Conservation (phyloP, 2,113 vertebrate species). For the Gila orcuttii region DNA sequence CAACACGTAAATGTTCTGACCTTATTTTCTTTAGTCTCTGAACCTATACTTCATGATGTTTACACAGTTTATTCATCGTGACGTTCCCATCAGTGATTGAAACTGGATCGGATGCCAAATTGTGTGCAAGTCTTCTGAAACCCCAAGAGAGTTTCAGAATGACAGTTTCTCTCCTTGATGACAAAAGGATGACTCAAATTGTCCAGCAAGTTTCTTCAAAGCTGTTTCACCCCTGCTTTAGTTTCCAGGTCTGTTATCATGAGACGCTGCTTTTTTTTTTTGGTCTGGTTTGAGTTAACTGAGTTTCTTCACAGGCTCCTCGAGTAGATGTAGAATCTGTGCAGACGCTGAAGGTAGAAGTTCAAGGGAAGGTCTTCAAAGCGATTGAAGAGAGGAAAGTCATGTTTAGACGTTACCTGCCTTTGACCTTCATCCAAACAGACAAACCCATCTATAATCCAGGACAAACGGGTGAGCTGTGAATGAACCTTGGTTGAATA, state of each 20-base stretch:
- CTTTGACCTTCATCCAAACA: constrained; percentile 66
- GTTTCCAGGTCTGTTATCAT: constrained; percentile 70
- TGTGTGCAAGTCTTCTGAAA: constrained; percentile 67
- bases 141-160: constrained; percentile 65
- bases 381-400: constrained; percentile 67
- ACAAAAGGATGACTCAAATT: not conserved
- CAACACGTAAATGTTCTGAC: too few relatives aligned
- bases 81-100: constrained; percentile 69
- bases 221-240: constrained; percentile 59
- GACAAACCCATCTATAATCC: constrained; percentile 75
- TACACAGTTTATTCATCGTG: constrained; percentile 60
- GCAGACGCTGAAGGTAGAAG: constrained; percentile 58
- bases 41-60: not conserved
- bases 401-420: constrained; percentile 52
- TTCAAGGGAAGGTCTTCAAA: constrained; percentile 61
- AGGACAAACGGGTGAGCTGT: constrained; percentile 70
- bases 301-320: constrained; percentile 61
- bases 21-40: too few relatives aligned
- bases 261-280: too few relatives aligned
- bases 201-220: constrained; percentile 26
- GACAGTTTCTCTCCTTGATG: constrained; percentile 59
- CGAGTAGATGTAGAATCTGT: constrained; percentile 38
- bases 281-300: too few relatives aligned
- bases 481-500: not conserved
- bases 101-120: constrained; percentile 61